A percentile compares a stretch with the other conserved stretches of the same genome.
Conservation (phyloP, 2,113 vertebrate species). For the Microcebus griseorufus region DNA sequence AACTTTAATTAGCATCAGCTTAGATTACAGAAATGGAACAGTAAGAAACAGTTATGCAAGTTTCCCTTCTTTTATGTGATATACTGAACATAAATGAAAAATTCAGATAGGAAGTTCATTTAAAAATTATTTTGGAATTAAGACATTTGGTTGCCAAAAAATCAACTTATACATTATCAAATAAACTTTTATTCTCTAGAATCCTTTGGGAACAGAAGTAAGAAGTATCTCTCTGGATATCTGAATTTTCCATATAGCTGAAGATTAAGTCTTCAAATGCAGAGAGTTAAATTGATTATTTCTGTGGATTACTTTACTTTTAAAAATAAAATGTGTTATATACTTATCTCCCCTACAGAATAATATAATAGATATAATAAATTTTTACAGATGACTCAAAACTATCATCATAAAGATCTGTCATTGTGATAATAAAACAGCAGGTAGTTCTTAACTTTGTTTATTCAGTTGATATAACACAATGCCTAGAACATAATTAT, state of each 20-base stretch:
- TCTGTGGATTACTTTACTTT: background rate
- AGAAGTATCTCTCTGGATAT: constrained; percentile 3
- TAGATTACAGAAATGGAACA: background rate
- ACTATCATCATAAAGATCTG: background rate
- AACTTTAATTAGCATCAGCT: background rate
- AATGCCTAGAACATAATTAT: background rate
- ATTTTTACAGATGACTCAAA: background rate
- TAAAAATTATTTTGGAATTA: background rate
- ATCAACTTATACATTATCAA: background rate
- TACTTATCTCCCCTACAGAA: background rate
- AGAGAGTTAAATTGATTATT: background rate
- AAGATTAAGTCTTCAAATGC: constrained; percentile 30
- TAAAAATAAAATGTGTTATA: background rate
- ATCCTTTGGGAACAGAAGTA: background rate
- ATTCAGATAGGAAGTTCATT: background rate
- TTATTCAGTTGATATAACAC: background rate
- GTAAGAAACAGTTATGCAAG: background rate
- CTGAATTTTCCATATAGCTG: background rate
- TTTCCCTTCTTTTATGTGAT: background rate
- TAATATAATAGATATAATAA: background rate
- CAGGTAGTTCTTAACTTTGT: constrained; percentile 22
- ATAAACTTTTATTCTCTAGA: constrained; percentile 19
- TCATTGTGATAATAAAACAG: background rate
- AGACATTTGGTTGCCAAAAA: background rate
- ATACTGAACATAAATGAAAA: background rate